Base-by-base conservation (phyloP, 2,113 vertebrate species). In the Mesocricetus auratus region DNA sequence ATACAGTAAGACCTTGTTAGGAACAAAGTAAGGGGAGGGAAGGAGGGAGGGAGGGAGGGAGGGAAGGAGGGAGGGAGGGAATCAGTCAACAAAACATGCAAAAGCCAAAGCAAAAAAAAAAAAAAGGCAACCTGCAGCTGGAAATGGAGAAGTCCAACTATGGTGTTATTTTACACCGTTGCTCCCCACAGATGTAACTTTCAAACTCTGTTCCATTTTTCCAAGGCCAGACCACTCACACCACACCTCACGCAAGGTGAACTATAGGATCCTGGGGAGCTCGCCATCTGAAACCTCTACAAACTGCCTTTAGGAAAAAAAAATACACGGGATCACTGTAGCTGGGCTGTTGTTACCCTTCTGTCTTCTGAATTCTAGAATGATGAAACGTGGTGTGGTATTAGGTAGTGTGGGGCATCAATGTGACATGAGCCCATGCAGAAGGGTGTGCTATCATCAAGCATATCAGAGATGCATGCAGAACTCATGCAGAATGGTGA, bases 231-330 rank as follows among this genome's bases (percentile, higher is more conserved):
- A 91, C 92, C 39, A 36, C 86, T 77, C 96, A 92, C 77, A 62
- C n/a, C 64, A 62, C 24, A 68, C 53, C 56, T 53, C 47, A 87
- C 47, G 19, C 96, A 97, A 98, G 98, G 98, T 98, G 98, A 97
- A 96, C 96, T 96, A 90, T 45, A 60, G 91, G 96, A 92, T 96
- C 69, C 62, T 94, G 89, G 90, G 62, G 73, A 95, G 73, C 92
- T 95, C 91, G 74, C 45, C 42, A 75, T 73, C 86, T 83, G 95
- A 97, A 98, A 75, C 75, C 78, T 7, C 81, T 88, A 86, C 5
- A 16, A 96, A 58, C 89, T 86, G 39, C 62, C 96, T 95, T 95
- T 85, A 98, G 96, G 95, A 92, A 96, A 97, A 92, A 95, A 91
- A 96, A 97, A 92, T 2, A 78, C 0, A 9, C 39, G 31, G 13